Percentiles rank a stretch among this genome's conserved stretches.
These are phyloP conservation scores for Chaenodraco wilsoni DNA, from an alignment of 2,797 vertebrate species.

Conservation along the genomic window DNA sequence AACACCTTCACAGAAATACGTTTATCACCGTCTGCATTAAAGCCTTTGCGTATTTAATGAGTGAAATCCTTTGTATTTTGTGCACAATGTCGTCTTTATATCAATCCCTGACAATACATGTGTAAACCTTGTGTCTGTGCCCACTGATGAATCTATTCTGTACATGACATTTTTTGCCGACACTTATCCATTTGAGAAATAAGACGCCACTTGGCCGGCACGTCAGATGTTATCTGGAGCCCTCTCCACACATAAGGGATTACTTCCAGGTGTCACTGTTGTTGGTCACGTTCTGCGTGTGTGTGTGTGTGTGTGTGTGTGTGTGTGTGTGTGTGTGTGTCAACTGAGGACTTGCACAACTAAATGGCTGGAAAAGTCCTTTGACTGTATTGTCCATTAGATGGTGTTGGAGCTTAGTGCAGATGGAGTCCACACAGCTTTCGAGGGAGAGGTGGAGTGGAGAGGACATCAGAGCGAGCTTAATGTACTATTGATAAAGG, in stretches of 20 bases:
- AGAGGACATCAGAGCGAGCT: not conserved
- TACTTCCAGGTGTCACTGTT: constrained; percentile 22
- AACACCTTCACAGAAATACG: not conserved
- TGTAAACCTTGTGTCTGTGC: constrained; percentile 8
- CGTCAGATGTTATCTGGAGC: constrained; percentile 45
- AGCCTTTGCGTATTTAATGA: constrained; percentile 17
- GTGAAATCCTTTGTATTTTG: not conserved
- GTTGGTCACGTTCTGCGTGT: constrained; percentile 21
- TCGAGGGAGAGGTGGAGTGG: not conserved
- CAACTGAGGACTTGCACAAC: constrained; percentile 29
- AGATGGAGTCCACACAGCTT: constrained; percentile 13
- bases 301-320: not conserved
- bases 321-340: constrained; percentile 7
- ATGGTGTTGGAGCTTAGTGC: constrained; percentile 19
- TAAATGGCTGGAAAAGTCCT: constrained; percentile 45
- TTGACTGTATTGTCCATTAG: constrained; percentile 44
- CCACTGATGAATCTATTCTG: constrained; percentile 3
- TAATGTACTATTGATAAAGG: not conserved
- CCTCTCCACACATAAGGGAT: constrained; percentile 15
- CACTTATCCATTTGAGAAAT: constrained; percentile 22
- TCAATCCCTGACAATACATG: not conserved
- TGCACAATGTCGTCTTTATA: constrained; percentile 2
- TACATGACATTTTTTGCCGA: constrained; percentile 7
- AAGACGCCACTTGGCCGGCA: constrained; percentile 28
- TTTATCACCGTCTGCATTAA: constrained; percentile 2